A percentile compares a stretch with the other conserved stretches of the same genome.
These are phyloP conservation scores for Caenorhabditis tropicalis DNA, from an alignment of 1,140 invertebrate genomes.

Conservation along the genomic window DNA sequence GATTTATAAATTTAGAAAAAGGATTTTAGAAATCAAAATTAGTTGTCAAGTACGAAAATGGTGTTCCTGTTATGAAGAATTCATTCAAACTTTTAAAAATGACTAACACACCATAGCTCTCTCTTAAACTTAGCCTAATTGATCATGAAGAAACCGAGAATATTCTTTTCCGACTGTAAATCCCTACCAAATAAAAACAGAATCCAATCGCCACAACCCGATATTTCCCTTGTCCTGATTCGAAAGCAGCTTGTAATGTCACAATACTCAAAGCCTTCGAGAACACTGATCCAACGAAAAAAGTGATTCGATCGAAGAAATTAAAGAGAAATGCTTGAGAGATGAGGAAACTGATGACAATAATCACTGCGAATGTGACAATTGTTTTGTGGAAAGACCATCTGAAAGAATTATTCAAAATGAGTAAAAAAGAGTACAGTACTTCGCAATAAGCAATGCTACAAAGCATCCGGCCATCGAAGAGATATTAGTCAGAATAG, in stretches of 20 bases:
- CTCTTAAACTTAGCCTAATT: too few species aligned
- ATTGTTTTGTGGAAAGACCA: background rate
- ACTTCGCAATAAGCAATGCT: background rate
- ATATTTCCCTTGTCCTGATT: background rate
- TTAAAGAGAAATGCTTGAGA: conserved; percentile 1
- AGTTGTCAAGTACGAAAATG: too few species aligned
- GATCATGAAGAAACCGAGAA: background rate
- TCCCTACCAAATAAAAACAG: background rate
- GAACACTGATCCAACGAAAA: background rate
- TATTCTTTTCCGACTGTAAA: background rate
- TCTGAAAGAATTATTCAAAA: background rate
- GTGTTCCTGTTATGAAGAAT: too few species aligned
- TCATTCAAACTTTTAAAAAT: too few species aligned
- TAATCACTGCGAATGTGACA: background rate
- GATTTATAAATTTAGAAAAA: too few species aligned
- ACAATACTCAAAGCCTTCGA: background rate
- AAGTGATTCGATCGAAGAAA: conserved; percentile 3
- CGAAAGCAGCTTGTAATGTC: background rate
- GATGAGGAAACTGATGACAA: background rate
- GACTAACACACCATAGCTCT: too few species aligned
- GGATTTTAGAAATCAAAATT: too few species aligned
- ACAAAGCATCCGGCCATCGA: background rate
- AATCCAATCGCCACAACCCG: background rate
- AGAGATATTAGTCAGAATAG: background rate
- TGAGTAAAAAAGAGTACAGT: too few species aligned